These are phyloP conservation scores for Agraylea sexmaculata DNA, from an alignment of 1,140 invertebrate species.

Conservation along the genomic window DNA sequence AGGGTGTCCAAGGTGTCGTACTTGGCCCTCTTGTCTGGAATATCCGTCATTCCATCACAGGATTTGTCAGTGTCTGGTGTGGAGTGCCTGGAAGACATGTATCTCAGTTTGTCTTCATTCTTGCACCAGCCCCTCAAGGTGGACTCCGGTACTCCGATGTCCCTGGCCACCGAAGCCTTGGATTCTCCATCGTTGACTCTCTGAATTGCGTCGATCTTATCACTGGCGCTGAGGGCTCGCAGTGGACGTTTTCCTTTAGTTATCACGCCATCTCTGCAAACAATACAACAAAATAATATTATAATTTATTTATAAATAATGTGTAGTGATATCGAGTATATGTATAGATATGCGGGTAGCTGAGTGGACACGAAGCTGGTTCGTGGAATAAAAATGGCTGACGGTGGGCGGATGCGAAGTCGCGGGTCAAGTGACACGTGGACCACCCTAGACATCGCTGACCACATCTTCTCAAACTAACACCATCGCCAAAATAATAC, in stretches of 20 bases:
- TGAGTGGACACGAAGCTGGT: no score
- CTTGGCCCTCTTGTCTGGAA: slow-evolving; percentile 41
- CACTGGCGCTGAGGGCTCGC: slow-evolving; percentile 54
- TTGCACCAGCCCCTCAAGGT: slow-evolving; percentile 77
- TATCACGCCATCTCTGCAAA: slow-evolving; percentile 25
- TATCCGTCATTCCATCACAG: slow-evolving; percentile 28
- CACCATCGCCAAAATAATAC: no score
- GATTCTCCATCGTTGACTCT: slow-evolving; percentile 70
- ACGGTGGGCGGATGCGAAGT: no score
- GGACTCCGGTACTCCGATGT: slow-evolving; percentile 72
- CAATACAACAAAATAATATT: slow-evolving; percentile 12
- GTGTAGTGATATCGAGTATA: no score
- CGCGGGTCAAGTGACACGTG: no score
- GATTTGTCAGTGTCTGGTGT: slow-evolving; percentile 49
- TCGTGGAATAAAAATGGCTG: no score
- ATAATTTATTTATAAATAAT: no score
- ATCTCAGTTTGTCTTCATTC: slow-evolving; percentile 63
- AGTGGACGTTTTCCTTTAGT: slow-evolving; percentile 57
- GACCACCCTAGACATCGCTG: no score
- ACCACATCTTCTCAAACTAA: no score
- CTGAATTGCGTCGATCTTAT: slow-evolving; percentile 67
- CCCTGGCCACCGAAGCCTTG: slow-evolving; percentile 67
- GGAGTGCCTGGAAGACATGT: slow-evolving; percentile 54
- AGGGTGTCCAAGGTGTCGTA: slow-evolving; percentile 30
- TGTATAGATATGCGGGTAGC: no score